A percentile compares a stretch with the other conserved stretches of the same genome.
phyloP scores from a whole-genome alignment of 2,113 vertebrate genomes.

The Numida meleagris region DNA sequence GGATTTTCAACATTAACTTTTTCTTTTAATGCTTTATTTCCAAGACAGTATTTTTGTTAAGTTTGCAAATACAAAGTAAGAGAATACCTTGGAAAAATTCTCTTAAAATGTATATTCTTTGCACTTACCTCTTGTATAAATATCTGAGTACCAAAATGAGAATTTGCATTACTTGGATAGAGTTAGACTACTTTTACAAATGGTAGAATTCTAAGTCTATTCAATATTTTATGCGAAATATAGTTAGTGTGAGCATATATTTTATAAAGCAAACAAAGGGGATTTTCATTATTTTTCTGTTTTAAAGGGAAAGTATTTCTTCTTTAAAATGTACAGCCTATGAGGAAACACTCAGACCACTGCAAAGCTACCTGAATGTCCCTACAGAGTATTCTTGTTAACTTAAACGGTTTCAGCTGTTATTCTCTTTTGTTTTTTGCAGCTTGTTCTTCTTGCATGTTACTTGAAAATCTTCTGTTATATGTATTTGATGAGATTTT shows the following conservation, averaged over 20 bases:
- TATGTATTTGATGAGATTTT: neutral
- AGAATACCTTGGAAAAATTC: neutral
- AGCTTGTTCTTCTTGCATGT: neutral
- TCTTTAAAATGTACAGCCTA: neutral
- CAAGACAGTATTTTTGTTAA: neutral
- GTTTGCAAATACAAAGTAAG: neutral
- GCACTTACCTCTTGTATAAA: neutral
- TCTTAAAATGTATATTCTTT: neutral
- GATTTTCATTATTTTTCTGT: neutral
- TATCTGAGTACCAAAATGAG: neutral
- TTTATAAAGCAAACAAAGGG: neutral
- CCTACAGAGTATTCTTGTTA: neutral
- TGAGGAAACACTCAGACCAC: neutral
- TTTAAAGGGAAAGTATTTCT: neutral
- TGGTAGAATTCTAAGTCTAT: neutral
- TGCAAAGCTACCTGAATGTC: neutral
- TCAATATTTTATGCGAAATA: fast-evolving
- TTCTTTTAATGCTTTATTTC: neutral
- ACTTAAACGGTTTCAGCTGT: neutral
- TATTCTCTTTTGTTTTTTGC: neutral
- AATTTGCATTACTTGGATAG: neutral
- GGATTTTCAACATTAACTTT: neutral
- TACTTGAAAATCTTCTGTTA: neutral
- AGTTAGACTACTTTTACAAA: neutral
- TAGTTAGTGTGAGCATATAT: neutral